A percentile compares a stretch with the other conserved stretches of the same genome.
phyloP scores from a whole-genome alignment of 2,888 invertebrate genomes.

The Melipona bicolor region DNA sequence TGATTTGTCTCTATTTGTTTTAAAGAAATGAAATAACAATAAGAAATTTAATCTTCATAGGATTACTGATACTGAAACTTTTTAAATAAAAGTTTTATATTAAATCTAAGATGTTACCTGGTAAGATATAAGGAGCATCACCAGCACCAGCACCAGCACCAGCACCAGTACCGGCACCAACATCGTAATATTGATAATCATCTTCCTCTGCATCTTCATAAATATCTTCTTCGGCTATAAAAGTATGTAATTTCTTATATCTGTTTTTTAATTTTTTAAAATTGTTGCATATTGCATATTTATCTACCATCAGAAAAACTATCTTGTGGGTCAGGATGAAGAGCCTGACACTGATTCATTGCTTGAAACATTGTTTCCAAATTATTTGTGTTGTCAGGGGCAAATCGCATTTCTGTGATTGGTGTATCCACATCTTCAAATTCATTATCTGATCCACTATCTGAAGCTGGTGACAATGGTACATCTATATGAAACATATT shows the following conservation, averaged over 20 bases:
- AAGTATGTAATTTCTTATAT: constrained; percentile 39
- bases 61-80: not conserved
- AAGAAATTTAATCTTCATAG: constrained; percentile 22
- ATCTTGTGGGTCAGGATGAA: constrained; percentile 92
- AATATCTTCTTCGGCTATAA: constrained; percentile 84
- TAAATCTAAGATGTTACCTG: constrained; percentile 73
- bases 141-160: no score
- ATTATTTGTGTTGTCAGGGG: constrained; percentile 87
- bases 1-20: constrained; percentile 83
- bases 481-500: constrained; percentile 65
- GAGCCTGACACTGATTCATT: constrained; percentile 90
- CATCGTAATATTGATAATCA: constrained; percentile 83
- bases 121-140: constrained; percentile 81
- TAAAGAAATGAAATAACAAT: constrained; percentile 66
- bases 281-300: not conserved
- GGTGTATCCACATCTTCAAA: constrained; percentile 86
- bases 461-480: constrained; percentile 67
- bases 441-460: constrained; percentile 75
- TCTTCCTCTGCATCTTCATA: constrained; percentile 85
- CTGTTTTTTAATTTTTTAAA: not conserved
- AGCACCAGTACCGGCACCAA: constrained; percentile 79
- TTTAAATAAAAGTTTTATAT: constrained; percentile 6
- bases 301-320: constrained; percentile 84
- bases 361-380: constrained; percentile 90
- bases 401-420: constrained; percentile 90